Evolutionary conservation across 2,113 vertebrate genomes (phyloP).

Genomic region (Carassius carassius): DNA sequence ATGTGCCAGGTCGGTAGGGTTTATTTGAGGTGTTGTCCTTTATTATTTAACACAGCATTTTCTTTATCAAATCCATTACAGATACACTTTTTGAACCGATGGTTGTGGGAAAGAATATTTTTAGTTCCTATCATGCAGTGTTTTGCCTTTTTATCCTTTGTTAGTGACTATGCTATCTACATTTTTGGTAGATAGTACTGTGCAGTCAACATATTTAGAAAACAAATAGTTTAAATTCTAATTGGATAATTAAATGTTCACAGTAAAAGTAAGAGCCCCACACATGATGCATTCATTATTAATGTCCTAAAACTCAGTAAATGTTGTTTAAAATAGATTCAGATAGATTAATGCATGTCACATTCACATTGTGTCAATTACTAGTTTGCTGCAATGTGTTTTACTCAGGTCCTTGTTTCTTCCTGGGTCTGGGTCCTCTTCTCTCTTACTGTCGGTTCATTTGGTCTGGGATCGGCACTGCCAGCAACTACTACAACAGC

Average conservation of each 20-base stretch:
- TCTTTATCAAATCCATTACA: background rate
- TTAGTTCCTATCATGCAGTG: background rate
- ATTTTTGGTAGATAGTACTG: background rate
- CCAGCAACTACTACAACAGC: conserved; percentile 93
- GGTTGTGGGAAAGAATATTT: background rate
- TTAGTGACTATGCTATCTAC: background rate
- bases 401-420: conserved; percentile 85
- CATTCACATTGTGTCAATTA: background rate
- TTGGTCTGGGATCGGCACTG: conserved; percentile 90
- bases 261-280: background rate
- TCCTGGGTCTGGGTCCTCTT: conserved; percentile 77
- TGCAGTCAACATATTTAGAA: background rate
- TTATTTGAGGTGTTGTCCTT: background rate
- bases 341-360: too few species aligned
- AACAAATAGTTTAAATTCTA: background rate
- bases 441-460: conserved; percentile 74
- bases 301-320: background rate
- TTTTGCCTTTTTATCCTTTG: conserved; percentile 9
- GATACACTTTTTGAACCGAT: background rate
- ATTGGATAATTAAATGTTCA: background rate
- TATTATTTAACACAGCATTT: background rate
- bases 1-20: conserved; percentile 81
- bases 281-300: background rate
- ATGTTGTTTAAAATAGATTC: background rate
- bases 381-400: conserved; percentile 22